phyloP scores from a whole-genome alignment of 2,888 invertebrate genomes.

The Theretra japonica region DNA sequence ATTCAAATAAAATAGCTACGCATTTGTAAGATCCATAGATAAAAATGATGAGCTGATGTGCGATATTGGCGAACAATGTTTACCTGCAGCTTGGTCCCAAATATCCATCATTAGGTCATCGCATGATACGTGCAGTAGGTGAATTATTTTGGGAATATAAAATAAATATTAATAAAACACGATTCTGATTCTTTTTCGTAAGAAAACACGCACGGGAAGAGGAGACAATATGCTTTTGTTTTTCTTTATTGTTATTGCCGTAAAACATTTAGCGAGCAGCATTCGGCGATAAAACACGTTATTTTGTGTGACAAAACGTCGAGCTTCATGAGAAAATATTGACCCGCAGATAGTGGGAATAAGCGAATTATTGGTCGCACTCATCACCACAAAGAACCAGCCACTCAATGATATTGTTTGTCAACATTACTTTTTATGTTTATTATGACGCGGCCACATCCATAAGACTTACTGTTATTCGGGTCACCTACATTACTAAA shows the following conservation, averaged over 20 bases:
- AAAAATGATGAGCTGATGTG: neutral
- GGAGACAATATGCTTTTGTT: slow-evolving; percentile 81
- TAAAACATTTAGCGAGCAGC: slow-evolving; percentile 81
- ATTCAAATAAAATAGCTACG: slow-evolving; percentile 7
- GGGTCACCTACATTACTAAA: slow-evolving; percentile 35
- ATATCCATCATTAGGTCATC: slow-evolving; percentile 3
- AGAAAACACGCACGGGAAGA: slow-evolving; percentile 71
- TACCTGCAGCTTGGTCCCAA: neutral
- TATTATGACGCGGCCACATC: slow-evolving; percentile 41
- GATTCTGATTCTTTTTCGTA: slow-evolving; percentile 74
- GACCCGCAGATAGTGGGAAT: slow-evolving; percentile 82
- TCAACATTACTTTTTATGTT: slow-evolving; percentile 48
- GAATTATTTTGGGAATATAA: slow-evolving; percentile 71
- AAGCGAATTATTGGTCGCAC: slow-evolving; percentile 77
- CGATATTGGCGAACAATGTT: neutral
- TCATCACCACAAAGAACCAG: slow-evolving; percentile 63
- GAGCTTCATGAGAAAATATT: slow-evolving; percentile 83
- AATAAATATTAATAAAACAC: slow-evolving; percentile 80
- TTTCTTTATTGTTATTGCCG: slow-evolving; percentile 83
- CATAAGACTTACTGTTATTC: slow-evolving; percentile 30
- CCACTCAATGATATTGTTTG: slow-evolving; percentile 39
- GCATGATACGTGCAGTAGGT: slow-evolving; percentile 46
- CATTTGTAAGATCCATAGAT: neutral
- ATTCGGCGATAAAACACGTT: slow-evolving; percentile 78
- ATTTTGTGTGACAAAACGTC: slow-evolving; percentile 85